Evolutionary conservation across 1,140 invertebrate genomes (phyloP).

Genomic region (Macrobrachium rosenbergii): DNA sequence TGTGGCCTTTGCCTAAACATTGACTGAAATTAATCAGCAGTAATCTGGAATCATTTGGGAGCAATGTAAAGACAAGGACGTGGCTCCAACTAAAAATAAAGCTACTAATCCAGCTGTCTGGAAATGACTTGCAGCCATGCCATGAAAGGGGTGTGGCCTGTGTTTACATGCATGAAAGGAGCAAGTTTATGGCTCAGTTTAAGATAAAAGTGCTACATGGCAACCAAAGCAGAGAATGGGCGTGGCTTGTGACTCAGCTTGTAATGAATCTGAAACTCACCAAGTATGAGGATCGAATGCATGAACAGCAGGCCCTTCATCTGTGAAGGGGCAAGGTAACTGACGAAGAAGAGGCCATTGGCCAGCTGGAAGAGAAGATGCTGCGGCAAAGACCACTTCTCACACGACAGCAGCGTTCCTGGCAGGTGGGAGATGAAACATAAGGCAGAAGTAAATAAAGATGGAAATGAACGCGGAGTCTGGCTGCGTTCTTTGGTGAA

Average conservation of each 20-base stretch:
- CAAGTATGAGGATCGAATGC: slow-evolving; percentile 83
- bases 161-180: too few species aligned
- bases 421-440: background rate
- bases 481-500: too few species aligned
- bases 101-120: too few species aligned
- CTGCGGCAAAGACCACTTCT: slow-evolving; percentile 71
- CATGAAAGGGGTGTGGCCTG: too few species aligned
- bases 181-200: too few species aligned
- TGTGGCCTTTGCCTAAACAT: too few species aligned
- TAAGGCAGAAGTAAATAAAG: background rate
- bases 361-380: slow-evolving; percentile 82
- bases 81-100: too few species aligned
- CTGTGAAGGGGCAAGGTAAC: slow-evolving; percentile 82
- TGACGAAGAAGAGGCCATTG: slow-evolving; percentile 82
- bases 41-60: too few species aligned
- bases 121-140: too few species aligned
- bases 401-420: slow-evolving; percentile 43
- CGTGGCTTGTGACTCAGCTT: background rate
- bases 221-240: background rate
- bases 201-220: background rate
- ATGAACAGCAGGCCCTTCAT: slow-evolving; percentile 85
- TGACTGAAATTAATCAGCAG: too few species aligned
- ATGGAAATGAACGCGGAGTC: too few species aligned
- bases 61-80: too few species aligned
- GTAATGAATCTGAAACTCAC: slow-evolving; percentile 71